Base-by-base conservation (phyloP, 53 echinoderm and acorn worm species). In the Crossaster papposus region DNA sequence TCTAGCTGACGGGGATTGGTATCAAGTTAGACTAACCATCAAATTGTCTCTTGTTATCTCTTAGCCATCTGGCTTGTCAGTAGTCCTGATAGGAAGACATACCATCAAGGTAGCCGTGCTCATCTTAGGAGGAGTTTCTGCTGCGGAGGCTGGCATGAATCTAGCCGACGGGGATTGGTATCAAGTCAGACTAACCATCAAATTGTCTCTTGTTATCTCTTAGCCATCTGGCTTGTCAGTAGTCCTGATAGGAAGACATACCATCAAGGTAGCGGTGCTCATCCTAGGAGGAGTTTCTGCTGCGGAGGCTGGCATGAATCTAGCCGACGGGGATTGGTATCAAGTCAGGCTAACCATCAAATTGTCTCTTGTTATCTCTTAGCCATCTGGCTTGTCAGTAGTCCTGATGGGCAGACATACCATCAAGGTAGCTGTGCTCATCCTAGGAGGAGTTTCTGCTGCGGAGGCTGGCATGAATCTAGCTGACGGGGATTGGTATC, bases 311-410 rank as follows among this genome's bases (percentile, higher is more conserved):
- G 92, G 93, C 20, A 17, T 79, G 14, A 91, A 92, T 65, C 23
- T 99, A 51, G 92, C 92, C 14, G 83, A 92, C 80, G 99, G 99
- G 12, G 81, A 90, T 82, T 99, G 99, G 99, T 94, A 93, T 85
- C 72, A 72, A 37, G 83, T 99, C 14, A 26, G 77, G 26, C 72
- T 96, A 22, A 90, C 86, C 38, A 83, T 99, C 34, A 83, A 92
- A n/a, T n/a, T n/a, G n/a, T n/a, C n/a, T n/a, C n/a, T n/a, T n/a
- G n/a, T n/a, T n/a, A n/a, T n/a, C n/a, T n/a, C n/a, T n/a, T n/a
- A n/a, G n/a, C n/a, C n/a, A n/a, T n/a, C n/a, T n/a, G n/a, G 99
- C 77, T 76, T 99, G 33, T 89, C 96, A 4, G 80, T 96, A 22
- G 86, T 90, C 14, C 89, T 96, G 76, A 80, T 80, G 37, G 90